These are phyloP conservation scores for Lepidocyrtoides sp. DNA, from an alignment of 2,888 invertebrate genomes.

Conservation along the genomic window DNA sequence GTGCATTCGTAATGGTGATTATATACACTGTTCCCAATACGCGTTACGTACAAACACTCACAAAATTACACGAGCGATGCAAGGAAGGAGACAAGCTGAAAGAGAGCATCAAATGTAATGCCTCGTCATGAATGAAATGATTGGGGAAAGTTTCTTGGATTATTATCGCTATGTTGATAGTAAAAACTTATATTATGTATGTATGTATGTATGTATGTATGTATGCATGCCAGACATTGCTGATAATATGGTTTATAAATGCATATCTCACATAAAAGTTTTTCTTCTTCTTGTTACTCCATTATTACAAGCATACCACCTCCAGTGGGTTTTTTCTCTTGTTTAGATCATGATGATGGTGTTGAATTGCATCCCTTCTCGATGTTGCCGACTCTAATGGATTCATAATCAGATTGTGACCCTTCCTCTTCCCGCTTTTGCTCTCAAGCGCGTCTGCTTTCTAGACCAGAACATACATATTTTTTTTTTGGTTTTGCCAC, in stretches of 20 bases:
- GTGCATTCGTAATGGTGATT: not conserved
- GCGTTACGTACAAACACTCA: not conserved
- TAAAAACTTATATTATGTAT: not conserved
- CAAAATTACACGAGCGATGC: not conserved
- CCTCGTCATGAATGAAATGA: conserved; percentile 51
- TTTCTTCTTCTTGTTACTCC: not conserved
- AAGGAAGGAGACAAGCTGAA: not conserved
- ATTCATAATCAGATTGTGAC: conserved; percentile 86
- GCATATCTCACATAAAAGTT: not conserved
- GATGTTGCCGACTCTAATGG: conserved; percentile 84
- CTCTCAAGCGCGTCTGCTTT: conserved; percentile 71
- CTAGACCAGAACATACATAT: conserved; percentile 76
- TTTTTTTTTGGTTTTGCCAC: conserved; percentile 75
- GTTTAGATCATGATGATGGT: conserved; percentile 80
- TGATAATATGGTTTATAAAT: not conserved
- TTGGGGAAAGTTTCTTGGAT: conserved; percentile 67
- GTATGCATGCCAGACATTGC: no score
- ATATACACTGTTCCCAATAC: not conserved
- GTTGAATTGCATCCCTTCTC: conserved; percentile 85
- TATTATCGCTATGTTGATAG: not conserved
- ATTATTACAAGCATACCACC: not conserved
- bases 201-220: conserved; percentile 7
- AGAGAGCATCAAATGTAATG: conserved; percentile 49
- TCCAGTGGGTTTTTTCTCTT: not conserved
- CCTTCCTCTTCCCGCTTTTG: conserved; percentile 86